phyloP scores from a whole-genome alignment of 2,113 vertebrate species.

The Gracilinanus agilis region DNA sequence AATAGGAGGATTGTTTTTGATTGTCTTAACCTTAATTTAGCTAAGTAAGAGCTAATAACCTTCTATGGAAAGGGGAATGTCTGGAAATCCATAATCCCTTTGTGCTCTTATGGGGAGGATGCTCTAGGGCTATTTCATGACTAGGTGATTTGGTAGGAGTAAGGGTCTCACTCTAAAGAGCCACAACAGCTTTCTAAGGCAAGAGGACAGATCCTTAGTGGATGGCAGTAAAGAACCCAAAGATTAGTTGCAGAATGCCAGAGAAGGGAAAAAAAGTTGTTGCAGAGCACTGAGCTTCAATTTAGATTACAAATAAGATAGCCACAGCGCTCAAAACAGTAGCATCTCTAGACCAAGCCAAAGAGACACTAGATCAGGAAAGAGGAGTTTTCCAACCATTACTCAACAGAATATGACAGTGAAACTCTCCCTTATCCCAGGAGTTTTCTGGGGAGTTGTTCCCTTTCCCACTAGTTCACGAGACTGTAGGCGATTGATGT shows the following conservation, averaged over 20 bases:
- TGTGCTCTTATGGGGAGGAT: background rate
- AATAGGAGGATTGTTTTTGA: background rate
- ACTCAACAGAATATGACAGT: background rate
- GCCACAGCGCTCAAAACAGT: background rate
- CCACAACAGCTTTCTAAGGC: background rate
- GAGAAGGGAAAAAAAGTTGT: background rate
- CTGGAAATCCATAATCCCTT: background rate
- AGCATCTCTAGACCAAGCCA: background rate
- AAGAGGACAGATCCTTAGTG: background rate
- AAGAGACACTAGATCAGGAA: background rate
- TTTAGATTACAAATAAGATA: background rate
- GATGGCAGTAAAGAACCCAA: background rate
- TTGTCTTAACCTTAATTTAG: background rate
- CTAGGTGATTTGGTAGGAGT: background rate
- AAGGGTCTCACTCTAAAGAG: background rate
- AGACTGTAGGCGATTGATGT: background rate
- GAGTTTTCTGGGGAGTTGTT: background rate
- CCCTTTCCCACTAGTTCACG: background rate
- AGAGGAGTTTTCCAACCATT: background rate
- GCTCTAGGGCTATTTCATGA: background rate
- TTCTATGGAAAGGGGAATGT: background rate
- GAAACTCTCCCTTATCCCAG: background rate
- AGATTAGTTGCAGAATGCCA: background rate
- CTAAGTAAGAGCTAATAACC: background rate
- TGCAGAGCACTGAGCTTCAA: background rate